Conservation (phyloP, 2,797 vertebrate species). For the Sebastes hopkinsi region DNA sequence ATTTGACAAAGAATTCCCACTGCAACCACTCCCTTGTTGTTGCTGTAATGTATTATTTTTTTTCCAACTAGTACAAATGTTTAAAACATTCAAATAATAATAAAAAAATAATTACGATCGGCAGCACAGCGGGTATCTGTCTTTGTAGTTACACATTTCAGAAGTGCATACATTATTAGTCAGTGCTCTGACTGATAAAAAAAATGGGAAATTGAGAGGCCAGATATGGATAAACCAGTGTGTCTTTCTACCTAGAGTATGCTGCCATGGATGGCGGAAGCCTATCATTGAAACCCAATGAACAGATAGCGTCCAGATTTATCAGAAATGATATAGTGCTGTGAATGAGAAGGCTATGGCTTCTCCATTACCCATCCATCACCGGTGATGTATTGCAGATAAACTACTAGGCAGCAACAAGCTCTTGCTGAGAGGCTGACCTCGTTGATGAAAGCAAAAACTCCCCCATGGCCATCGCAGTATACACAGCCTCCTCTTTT, state of each 20-base stretch:
- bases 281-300: slow-evolving; percentile 69
- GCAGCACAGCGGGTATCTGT: background rate
- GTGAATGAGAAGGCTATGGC: slow-evolving; percentile 62
- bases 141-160: background rate
- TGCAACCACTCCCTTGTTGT: background rate
- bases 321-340: slow-evolving; percentile 70
- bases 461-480: slow-evolving; percentile 59
- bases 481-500: slow-evolving; percentile 44
- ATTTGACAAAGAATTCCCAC: slow-evolving; percentile 15
- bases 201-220: slow-evolving; percentile 69
- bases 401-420: slow-evolving; percentile 66
- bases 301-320: slow-evolving; percentile 77
- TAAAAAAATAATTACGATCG: background rate
- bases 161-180: slow-evolving; percentile 43
- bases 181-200: slow-evolving; percentile 62
- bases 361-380: slow-evolving; percentile 62
- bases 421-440: slow-evolving; percentile 71
- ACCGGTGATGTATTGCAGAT: slow-evolving; percentile 67
- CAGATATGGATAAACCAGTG: slow-evolving; percentile 75
- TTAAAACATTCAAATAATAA: background rate
- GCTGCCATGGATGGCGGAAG: slow-evolving; percentile 31
- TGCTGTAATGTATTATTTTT: background rate
- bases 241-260: slow-evolving; percentile 35
- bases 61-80: background rate
- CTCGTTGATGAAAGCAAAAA: slow-evolving; percentile 71